Conservation (phyloP, 1,140 invertebrate genomes). For the Trachelipus rathkii region DNA sequence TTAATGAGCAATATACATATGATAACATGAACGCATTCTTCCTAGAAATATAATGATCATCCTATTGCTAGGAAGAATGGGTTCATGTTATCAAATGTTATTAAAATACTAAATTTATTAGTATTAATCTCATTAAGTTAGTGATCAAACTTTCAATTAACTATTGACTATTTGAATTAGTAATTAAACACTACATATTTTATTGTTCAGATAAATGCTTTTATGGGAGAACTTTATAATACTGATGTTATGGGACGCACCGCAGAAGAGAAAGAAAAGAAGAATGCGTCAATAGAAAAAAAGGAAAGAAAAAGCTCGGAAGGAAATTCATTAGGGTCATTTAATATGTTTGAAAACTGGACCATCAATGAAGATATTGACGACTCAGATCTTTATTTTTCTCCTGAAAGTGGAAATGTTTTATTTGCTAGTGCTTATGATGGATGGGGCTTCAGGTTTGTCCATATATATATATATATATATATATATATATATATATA, state of each 20-base stretch:
- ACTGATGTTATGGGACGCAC: slow-evolving; percentile 56
- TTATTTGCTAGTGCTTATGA: slow-evolving; percentile 94
- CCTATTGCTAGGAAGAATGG: too few species aligned
- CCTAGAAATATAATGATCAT: too few species aligned
- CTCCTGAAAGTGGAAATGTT: slow-evolving; percentile 89
- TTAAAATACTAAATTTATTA: too few species aligned
- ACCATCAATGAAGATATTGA: slow-evolving; percentile 77
- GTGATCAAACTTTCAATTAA: too few species aligned
- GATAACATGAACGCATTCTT: too few species aligned
- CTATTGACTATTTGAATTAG: too few species aligned
- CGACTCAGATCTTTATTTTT: slow-evolving; percentile 85
- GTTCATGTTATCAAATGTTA: too few species aligned
- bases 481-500: too few species aligned
- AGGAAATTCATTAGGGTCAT: slow-evolving; percentile 46
- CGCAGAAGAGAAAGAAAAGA: slow-evolving; percentile 46
- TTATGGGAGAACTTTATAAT: slow-evolving; percentile 84
- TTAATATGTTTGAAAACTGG: slow-evolving; percentile 63
- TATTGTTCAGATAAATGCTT: slow-evolving; percentile 68
- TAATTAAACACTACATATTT: too few species aligned
- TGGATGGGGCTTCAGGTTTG: slow-evolving; percentile 86
- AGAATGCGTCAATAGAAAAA: slow-evolving; percentile 41
- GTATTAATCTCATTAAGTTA: too few species aligned
- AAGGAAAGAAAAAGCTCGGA: slow-evolving; percentile 18
- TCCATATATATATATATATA: neutral
- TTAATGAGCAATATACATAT: too few species aligned